Percentiles rank a stretch among this genome's conserved stretches.
phyloP scores from a whole-genome alignment of 2,797 vertebrate genomes.

The Melanotaenia trifasciata region DNA sequence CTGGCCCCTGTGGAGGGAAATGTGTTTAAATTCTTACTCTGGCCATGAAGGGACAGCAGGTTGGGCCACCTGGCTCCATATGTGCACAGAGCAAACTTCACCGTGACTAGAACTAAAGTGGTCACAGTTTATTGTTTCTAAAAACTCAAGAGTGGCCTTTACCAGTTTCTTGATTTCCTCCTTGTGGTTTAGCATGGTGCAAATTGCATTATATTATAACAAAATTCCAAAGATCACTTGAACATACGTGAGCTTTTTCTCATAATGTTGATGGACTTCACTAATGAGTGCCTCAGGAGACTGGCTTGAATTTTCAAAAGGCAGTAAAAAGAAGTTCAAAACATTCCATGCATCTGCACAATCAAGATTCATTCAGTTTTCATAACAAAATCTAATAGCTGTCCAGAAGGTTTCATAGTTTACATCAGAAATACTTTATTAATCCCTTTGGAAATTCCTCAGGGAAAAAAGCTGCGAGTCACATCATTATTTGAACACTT shows the following conservation, averaged over 20 bases:
- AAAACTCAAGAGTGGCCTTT: slow-evolving; percentile 22
- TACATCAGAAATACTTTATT: too few relatives aligned
- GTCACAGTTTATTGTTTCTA: slow-evolving; percentile 11
- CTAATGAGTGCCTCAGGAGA: slow-evolving; percentile 11
- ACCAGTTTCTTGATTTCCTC: slow-evolving; percentile 9
- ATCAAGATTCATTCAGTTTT: slow-evolving; percentile 29
- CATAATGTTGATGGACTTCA: slow-evolving; percentile 18
- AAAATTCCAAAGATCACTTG: slow-evolving; percentile 12
- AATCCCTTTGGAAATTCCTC: too few relatives aligned
- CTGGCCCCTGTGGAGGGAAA: slow-evolving; percentile 41
- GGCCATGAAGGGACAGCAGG: slow-evolving; percentile 55
- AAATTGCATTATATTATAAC: slow-evolving; percentile 16
- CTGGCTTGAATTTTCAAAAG: slow-evolving; percentile 23
- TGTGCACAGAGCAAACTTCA: slow-evolving; percentile 54
- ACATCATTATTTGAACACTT: slow-evolving; percentile 48
- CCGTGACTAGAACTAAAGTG: slow-evolving; percentile 26
- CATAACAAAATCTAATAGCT: slow-evolving; percentile 28
- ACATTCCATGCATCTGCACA: slow-evolving; percentile 25
- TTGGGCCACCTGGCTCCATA: slow-evolving; percentile 62
- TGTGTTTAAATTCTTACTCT: slow-evolving; percentile 44
- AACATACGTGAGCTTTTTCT: slow-evolving; percentile 25
- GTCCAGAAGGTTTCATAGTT: slow-evolving; percentile 25
- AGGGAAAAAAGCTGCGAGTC: slow-evolving; percentile 39
- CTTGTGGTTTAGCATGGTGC: slow-evolving; percentile 3
- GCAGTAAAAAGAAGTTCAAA: slow-evolving; percentile 27